Evolutionary conservation across 2,113 vertebrate genomes (phyloP).

Genomic region (Australoheros scitulus): DNA sequence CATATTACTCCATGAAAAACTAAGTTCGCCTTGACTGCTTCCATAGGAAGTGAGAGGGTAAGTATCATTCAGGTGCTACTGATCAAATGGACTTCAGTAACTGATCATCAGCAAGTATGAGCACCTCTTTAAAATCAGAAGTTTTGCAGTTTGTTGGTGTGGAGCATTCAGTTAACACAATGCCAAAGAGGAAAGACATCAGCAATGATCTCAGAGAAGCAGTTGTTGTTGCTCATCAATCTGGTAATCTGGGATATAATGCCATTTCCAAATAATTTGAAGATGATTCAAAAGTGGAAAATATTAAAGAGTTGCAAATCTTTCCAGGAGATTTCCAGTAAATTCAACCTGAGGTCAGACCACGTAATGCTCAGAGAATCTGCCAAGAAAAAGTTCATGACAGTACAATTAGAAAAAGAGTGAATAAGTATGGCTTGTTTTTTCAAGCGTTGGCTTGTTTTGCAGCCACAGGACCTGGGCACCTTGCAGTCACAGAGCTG

Average conservation of each 20-base stretch:
- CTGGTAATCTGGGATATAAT: not conserved
- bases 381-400: not conserved
- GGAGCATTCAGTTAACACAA: not conserved
- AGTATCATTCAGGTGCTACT: not conserved
- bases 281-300: not conserved
- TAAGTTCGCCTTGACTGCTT: not conserved
- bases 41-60: not conserved
- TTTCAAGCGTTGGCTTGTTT: not conserved
- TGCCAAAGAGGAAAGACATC: not conserved
- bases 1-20: not conserved
- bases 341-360: not conserved
- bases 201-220: not conserved
- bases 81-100: not conserved
- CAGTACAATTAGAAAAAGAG: no score
- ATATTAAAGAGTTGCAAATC: not conserved
- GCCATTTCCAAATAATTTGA: not conserved
- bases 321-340: not conserved
- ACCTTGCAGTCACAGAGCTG: no score
- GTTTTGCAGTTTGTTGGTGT: not conserved
- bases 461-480: no score
- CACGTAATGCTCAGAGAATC: not conserved
- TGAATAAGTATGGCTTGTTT: no score
- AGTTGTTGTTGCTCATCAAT: fast-evolving
- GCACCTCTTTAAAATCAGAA: not conserved
- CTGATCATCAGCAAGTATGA: not conserved